Base-by-base conservation (phyloP, 2,888 invertebrate species). In the Lithophane leautieri region DNA sequence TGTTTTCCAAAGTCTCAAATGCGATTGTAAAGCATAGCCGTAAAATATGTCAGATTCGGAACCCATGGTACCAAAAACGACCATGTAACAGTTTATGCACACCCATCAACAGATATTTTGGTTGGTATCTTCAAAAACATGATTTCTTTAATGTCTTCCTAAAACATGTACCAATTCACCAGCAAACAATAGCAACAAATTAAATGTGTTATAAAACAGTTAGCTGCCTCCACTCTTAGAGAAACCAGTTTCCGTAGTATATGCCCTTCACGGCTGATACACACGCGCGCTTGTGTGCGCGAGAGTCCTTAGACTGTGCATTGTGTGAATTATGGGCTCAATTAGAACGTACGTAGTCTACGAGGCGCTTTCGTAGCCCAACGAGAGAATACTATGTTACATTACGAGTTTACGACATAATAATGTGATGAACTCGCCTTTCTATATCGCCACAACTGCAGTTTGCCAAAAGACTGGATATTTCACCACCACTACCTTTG, bases 261-360 rank as follows among this genome's bases (percentile, higher is more conserved):
- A 81, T 89, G 89, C 88, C 88, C 88, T 88, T 88, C 88, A 88
- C 86, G 89, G 80, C 72, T 67, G 68, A 19, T 87, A 85, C 83
- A 82, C 87, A 88, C 78, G 76, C 50, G 47, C 40, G 63, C 12
- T n/a, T 67, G 73, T 86, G 72, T 76, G 74, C 65, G 78, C 61
- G 50, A 58, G 52, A 76, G 85, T 83, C 88, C 86, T 88, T 84
- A 88, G 69, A 73, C 62, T 72, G 68, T 73, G 66, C 52, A 74
- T 84, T 73, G 79, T 85, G 77, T 81, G 75, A 79, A 76, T 81
- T 86, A 74, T 78, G 72, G 73, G 52, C 68, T 81, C 77, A 76
- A 84, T 78, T 83, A 85, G 81, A 77, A 81, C 50, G 73, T 62
- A 78, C 63, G 75, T 65, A 68, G 68, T 69, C 42, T 70, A 79